Evolutionary conservation across 2,888 invertebrate genomes (phyloP).

Genomic region (Eupithecia subfuscata): DNA sequence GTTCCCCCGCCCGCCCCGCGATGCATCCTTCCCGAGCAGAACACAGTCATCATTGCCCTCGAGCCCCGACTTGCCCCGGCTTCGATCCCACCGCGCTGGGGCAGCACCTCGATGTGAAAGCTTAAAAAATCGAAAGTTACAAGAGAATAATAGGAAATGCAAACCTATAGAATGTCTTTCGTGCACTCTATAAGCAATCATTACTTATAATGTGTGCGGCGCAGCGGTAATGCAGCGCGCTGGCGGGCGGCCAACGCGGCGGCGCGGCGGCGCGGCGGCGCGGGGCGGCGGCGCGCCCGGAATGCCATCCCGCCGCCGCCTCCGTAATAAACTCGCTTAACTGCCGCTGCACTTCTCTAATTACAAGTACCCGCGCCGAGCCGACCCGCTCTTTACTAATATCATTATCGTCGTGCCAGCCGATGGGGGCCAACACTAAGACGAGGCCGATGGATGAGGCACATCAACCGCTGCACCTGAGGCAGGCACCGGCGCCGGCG

Average conservation of each 20-base stretch:
- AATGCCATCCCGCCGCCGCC: slow-evolving; percentile 42
- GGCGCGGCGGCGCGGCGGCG: neutral
- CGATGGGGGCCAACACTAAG: neutral
- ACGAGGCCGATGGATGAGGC: no score
- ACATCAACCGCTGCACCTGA: no score
- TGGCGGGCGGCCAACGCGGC: slow-evolving; percentile 41
- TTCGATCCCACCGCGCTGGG: no score
- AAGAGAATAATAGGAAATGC: no score
- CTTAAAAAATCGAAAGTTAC: no score
- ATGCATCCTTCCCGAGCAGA: no score
- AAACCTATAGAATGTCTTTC: neutral
- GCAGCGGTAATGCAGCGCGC: slow-evolving; percentile 28
- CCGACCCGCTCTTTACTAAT: slow-evolving; percentile 7
- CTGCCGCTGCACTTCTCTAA: slow-evolving; percentile 57
- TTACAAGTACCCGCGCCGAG: slow-evolving; percentile 50
- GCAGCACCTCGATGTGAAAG: no score
- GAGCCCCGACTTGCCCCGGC: no score
- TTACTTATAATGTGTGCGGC: neutral
- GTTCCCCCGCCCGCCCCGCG: no score
- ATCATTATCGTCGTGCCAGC: neutral
- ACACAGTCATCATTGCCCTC: no score
- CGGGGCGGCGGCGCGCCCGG: slow-evolving; percentile 37
- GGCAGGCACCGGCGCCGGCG: slow-evolving; percentile 8
- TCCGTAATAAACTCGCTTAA: slow-evolving; percentile 55
- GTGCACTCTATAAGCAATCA: neutral